Evolutionary conservation across 2,113 vertebrate species (phyloP).

Genomic region (Sciurus niger): DNA sequence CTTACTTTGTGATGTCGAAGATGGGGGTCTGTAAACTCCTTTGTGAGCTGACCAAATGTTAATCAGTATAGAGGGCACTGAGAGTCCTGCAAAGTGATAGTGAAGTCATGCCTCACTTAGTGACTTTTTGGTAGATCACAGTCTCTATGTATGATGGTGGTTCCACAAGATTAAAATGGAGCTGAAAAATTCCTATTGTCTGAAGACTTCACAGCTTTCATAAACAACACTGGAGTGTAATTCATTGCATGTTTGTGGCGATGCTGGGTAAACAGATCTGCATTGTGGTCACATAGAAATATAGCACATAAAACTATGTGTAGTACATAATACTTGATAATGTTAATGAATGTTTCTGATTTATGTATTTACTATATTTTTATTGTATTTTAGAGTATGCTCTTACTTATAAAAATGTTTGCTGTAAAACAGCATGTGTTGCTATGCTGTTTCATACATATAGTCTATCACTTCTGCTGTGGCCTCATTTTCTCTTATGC

Average conservation of each 20-base stretch:
- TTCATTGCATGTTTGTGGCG: background rate
- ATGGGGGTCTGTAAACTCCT: background rate
- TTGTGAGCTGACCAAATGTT: background rate
- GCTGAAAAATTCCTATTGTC: background rate
- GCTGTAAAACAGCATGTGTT: background rate
- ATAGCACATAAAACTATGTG: background rate
- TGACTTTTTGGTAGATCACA: background rate
- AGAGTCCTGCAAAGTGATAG: background rate
- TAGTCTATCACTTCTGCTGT: background rate
- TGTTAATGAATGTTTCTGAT: background rate
- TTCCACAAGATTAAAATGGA: background rate
- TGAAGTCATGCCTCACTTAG: background rate
- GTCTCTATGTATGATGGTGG: too few species aligned
- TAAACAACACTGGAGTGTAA: background rate
- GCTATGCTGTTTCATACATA: background rate
- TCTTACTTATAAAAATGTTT: background rate
- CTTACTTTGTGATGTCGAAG: background rate
- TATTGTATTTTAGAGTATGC: background rate
- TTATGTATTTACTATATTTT: background rate
- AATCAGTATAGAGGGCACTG: background rate
- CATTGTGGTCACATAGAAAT: background rate
- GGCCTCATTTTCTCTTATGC: background rate
- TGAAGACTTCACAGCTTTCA: background rate
- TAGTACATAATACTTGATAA: too few species aligned
- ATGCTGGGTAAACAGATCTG: background rate